These are phyloP conservation scores for Phasianus colchicus DNA, from an alignment of 2,113 vertebrate genomes.

Conservation along the genomic window DNA sequence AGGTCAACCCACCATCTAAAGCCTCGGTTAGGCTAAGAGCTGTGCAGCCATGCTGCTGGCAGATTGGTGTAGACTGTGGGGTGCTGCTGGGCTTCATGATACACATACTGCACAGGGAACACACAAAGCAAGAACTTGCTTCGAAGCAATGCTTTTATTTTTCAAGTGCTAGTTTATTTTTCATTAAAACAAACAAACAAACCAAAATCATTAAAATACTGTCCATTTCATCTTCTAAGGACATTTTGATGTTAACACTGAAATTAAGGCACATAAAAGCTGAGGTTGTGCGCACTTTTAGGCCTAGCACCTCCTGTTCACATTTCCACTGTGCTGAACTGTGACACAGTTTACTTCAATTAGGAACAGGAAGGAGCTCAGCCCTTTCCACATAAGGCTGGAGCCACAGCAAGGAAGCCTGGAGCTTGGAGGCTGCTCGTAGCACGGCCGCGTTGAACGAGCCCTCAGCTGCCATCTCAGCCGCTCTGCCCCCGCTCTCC, in stretches of 20 bases:
- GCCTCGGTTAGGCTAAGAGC: background rate
- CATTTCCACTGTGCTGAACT: background rate
- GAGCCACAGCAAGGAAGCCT: background rate
- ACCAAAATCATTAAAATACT: background rate
- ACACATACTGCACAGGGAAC: background rate
- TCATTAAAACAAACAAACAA: background rate
- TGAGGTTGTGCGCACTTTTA: accelerated
- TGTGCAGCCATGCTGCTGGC: background rate
- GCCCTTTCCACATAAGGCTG: background rate
- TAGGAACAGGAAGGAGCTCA: background rate
- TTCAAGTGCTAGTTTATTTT: background rate
- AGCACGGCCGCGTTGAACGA: accelerated
- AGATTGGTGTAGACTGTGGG: background rate
- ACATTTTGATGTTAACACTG: background rate
- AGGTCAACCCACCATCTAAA: background rate
- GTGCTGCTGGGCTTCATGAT: background rate
- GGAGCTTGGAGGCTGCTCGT: background rate
- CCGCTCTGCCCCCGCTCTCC: background rate
- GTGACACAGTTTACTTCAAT: background rate
- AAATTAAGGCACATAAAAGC: background rate
- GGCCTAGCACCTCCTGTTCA: background rate
- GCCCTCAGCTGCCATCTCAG: background rate
- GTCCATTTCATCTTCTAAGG: background rate
- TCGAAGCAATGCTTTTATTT: background rate
- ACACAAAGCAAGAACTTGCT: background rate